These are phyloP conservation scores for Oncopeltus fasciatus DNA, from an alignment of 1,140 invertebrate species.

Conservation along the genomic window DNA sequence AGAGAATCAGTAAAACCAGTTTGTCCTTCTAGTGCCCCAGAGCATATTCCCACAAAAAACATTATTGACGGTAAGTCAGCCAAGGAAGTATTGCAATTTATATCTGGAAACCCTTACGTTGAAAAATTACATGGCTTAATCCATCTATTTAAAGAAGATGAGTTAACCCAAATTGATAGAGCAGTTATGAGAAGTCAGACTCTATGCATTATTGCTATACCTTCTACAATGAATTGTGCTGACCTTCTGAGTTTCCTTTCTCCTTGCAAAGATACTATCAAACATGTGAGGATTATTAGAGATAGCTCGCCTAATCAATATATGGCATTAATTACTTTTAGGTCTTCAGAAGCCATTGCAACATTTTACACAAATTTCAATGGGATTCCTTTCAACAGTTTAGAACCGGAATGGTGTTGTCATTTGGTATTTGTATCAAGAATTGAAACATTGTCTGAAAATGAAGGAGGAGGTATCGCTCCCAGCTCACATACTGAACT, in stretches of 20 bases:
- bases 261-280: constrained; percentile 77
- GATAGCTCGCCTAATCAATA: constrained; percentile 83
- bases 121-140: constrained; percentile 92
- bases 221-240: constrained; percentile 80
- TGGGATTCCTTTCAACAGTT: constrained; percentile 77
- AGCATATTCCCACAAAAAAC: neutral
- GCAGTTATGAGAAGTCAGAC: constrained; percentile 60
- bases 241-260: constrained; percentile 90
- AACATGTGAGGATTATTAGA: constrained; percentile 81
- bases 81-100: constrained; percentile 39
- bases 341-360: constrained; percentile 57
- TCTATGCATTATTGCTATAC: constrained; percentile 82
- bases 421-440: constrained; percentile 87
- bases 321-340: constrained; percentile 85
- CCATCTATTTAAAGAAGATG: constrained; percentile 90
- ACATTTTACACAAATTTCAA: constrained; percentile 91
- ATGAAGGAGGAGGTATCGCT: constrained; percentile 46
- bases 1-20: constrained; percentile 8
- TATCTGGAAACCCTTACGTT: constrained; percentile 91
- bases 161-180: constrained; percentile 34
- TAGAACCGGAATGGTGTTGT: constrained; percentile 81
- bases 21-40: neutral
- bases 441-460: constrained; percentile 62
- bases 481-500: constrained; percentile 77
- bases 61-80: neutral